Evolutionary conservation across 1,140 invertebrate genomes (phyloP), one percentile per base, ranked within the genome.

Genomic region (Matsumurasca onukii): DNA sequence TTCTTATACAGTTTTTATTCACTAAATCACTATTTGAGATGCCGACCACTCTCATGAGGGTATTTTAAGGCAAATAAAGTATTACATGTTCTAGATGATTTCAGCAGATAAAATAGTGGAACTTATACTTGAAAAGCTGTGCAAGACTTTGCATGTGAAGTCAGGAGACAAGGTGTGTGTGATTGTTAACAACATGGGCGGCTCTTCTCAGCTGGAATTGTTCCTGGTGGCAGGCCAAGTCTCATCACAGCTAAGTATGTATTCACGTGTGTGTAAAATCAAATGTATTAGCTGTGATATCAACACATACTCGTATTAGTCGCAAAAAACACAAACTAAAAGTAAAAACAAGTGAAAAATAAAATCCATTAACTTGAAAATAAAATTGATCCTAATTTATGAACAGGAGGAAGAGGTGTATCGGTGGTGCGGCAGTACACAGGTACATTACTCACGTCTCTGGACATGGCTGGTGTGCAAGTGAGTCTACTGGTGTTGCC

Each of bases 101-200:
- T 73, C 80, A 68, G 79, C 81, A 2, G 73, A 77, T 34, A 79
- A 83, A 66, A 74, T 80, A 13, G 78, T 85, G 0, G 70, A 71
- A n/a, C 69, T 77, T 25, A 79, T 86, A 77, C 72, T 86, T 49
- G 76, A 80, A 69, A 80, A 82, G 72, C 80, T 86, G 77, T 79
- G 78, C 3, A 76, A 82, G 45, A 79, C 82, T 52, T 75, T 90
- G 2, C 78, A 82, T 39, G 73, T 90, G 30, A 72, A 74, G 30
- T 59, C 74, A 25, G 83, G 83, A 34, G 82, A 86, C 72, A 79
- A 82, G 31, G 85, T 93, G 0, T 88, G 83, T 1, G 81, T 89
- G 25, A 80, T 94, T 69, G 78, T 95, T 2, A 94, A 94, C 75
- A 95, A 95, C 79, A 82, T 95, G 57, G 94, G 94, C 15, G 86